A percentile compares a stretch with the other conserved stretches of the same genome.
phyloP scores from a whole-genome alignment of 2,113 vertebrate genomes.

The Felis chaus region DNA sequence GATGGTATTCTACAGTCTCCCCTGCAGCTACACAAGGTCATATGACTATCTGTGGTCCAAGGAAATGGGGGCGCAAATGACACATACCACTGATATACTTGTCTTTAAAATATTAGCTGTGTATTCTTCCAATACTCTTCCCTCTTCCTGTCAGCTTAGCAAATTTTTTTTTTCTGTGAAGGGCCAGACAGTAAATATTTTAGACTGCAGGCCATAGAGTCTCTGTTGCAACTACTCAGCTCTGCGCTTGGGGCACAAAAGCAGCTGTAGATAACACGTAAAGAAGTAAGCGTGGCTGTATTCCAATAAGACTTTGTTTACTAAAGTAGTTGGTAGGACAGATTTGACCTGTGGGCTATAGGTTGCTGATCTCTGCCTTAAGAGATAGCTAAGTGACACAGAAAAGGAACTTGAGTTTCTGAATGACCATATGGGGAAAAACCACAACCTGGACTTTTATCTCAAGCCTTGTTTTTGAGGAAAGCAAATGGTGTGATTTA shows the following conservation, averaged over 20 bases:
- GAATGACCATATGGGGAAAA: neutral
- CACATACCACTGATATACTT: too few relatives aligned
- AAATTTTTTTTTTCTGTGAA: neutral
- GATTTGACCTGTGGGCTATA: neutral
- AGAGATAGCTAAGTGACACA: neutral
- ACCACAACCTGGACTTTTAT: neutral
- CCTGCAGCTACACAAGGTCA: neutral
- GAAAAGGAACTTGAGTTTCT: neutral
- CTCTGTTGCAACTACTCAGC: neutral
- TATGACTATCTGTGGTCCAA: neutral
- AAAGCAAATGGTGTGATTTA: neutral
- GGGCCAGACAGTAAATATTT: neutral
- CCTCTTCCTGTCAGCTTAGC: neutral
- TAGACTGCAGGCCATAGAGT: neutral
- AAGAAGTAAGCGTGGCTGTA: neutral
- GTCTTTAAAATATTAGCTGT: neutral
- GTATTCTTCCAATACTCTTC: neutral
- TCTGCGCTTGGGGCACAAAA: neutral
- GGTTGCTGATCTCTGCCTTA: neutral
- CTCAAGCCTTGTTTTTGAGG: neutral
- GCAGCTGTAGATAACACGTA: neutral
- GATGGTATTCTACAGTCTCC: neutral
- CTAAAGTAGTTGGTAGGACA: neutral
- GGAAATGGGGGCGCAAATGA: neutral
- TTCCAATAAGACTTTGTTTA: neutral